Conservation (phyloP, 2,113 vertebrate species). For the Crotalus tigris region DNA sequence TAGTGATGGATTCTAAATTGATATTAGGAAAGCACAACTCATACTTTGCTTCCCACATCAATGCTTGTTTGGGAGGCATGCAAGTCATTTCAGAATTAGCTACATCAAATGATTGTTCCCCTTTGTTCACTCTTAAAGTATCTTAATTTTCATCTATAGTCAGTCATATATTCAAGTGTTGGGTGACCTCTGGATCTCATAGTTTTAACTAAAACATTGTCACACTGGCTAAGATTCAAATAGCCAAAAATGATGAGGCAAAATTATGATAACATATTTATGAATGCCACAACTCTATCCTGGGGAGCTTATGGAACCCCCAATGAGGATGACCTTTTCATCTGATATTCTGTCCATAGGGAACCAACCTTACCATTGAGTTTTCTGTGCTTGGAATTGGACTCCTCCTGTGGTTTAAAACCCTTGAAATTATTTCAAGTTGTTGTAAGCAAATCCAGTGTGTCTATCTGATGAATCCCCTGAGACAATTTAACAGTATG, state of each 20-base stretch:
- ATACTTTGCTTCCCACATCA: neutral
- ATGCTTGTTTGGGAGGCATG: neutral
- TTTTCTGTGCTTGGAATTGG: conserved; percentile 42
- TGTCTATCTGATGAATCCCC: conserved; percentile 50
- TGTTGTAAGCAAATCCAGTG: conserved; percentile 56
- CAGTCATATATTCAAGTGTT: neutral
- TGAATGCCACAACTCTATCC: conserved; percentile 37
- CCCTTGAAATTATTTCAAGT: conserved; percentile 58
- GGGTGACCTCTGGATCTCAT: neutral
- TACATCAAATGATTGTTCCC: neutral
- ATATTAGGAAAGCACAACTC: neutral
- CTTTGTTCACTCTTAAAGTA: neutral
- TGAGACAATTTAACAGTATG: conserved; percentile 32
- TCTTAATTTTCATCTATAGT: neutral
- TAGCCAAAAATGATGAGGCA: conserved; percentile 41
- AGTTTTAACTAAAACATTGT: conserved; percentile 4
- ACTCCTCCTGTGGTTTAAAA: conserved; percentile 48
- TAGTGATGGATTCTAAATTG: neutral
- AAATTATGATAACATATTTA: conserved; percentile 46
- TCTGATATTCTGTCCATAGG: conserved; percentile 15
- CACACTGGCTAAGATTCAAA: conserved; percentile 1
- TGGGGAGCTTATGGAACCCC: conserved; percentile 26
- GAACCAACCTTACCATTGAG: conserved; percentile 45
- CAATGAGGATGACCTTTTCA: conserved; percentile 33
- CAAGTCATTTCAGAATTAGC: neutral